Percentiles rank a stretch among this genome's conserved stretches.
Evolutionary conservation across 1,140 invertebrate genomes (phyloP).

Genomic region (Plectrocnemia conspersa): DNA sequence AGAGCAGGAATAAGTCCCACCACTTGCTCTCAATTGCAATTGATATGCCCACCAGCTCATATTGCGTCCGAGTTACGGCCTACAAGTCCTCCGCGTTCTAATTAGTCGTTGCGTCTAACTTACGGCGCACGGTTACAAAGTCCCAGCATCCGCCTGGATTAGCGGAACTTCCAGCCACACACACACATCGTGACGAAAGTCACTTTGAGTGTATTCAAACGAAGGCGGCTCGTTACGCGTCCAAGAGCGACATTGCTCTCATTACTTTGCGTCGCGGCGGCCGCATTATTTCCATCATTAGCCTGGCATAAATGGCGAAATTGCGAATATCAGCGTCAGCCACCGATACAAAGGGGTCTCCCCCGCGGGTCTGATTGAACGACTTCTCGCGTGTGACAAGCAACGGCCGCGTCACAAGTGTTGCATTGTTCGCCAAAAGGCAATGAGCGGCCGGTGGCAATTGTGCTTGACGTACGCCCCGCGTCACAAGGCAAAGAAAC

Average conservation of each 20-base stretch:
- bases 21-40: too few species aligned
- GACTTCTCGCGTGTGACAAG: constrained; percentile 15
- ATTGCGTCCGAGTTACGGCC: too few species aligned
- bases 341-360: constrained; percentile 22
- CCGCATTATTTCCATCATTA: constrained; percentile 35
- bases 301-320: constrained; percentile 35
- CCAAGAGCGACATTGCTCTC: constrained; percentile 23
- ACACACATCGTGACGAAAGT: neutral
- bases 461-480: neutral
- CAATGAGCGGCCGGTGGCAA: neutral
- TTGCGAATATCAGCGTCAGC: constrained; percentile 33
- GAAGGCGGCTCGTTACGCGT: constrained; percentile 25
- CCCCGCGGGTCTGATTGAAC: constrained; percentile 23
- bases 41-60: too few species aligned
- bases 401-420: constrained; percentile 17
- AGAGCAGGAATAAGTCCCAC: too few species aligned
- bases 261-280: constrained; percentile 17
- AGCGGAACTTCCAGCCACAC: neutral
- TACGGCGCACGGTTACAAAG: too few species aligned
- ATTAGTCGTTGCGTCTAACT: too few species aligned
- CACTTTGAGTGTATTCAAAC: constrained; percentile 18
- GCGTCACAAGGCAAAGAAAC: neutral
- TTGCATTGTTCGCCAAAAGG: constrained; percentile 20
- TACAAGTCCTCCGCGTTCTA: constrained; percentile 11
- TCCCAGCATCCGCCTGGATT: too few species aligned